phyloP scores from a whole-genome alignment of 2,888 invertebrate genomes.

The Neoitamus cyanurus region DNA sequence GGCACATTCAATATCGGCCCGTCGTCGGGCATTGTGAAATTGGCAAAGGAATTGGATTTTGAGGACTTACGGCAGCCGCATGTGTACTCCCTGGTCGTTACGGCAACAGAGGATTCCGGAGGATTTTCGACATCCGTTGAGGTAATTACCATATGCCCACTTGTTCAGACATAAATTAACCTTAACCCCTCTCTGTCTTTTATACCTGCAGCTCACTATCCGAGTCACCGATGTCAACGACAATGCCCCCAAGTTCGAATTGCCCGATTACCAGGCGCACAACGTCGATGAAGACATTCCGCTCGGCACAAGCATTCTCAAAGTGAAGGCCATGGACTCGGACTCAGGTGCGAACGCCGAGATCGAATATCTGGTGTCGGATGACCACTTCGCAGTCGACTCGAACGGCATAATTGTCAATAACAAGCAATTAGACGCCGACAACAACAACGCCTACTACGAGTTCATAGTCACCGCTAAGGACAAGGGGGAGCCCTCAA shows the following conservation, averaged over 20 bases:
- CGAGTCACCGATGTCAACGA: conserved; percentile 97
- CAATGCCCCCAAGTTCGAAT: conserved; percentile 95
- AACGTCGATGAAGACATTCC: conserved; percentile 96
- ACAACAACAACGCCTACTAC: conserved; percentile 96
- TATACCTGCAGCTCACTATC: conserved; percentile 80
- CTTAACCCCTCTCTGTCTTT: background rate
- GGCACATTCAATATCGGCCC: conserved; percentile 96
- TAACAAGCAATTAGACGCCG: conserved; percentile 93
- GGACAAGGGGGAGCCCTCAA: conserved; percentile 93
- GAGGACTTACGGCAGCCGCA: conserved; percentile 95
- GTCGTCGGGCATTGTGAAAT: conserved; percentile 92
- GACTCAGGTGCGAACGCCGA: conserved; percentile 96
- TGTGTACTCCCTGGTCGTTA: conserved; percentile 91
- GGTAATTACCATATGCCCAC: conserved; percentile 68
- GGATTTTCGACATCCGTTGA: conserved; percentile 95
- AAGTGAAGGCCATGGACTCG: conserved; percentile 94
- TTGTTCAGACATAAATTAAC: conserved; percentile 33
- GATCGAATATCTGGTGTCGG: conserved; percentile 89
- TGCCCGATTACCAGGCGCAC: conserved; percentile 96
- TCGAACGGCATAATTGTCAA: conserved; percentile 92
- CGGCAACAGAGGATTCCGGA: conserved; percentile 97
- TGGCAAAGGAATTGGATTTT: conserved; percentile 96
- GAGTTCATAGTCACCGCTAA: conserved; percentile 94
- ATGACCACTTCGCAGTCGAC: conserved; percentile 95
- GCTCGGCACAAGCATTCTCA: conserved; percentile 90